These are phyloP conservation scores for Toxotes chatareus DNA, from an alignment of 2,113 vertebrate species.

Conservation along the genomic window DNA sequence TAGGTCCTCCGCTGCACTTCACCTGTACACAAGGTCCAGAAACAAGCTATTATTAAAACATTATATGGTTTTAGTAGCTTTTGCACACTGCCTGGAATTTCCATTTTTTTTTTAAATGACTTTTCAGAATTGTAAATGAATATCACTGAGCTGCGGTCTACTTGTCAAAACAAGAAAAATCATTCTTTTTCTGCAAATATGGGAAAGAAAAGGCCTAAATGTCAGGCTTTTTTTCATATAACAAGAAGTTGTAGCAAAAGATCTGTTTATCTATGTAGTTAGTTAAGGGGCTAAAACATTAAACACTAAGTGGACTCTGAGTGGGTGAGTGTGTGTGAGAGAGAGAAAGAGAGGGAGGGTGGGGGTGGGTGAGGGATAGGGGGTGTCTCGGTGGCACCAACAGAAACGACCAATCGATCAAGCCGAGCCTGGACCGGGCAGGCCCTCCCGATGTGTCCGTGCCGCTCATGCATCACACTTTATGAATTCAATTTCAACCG, in stretches of 20 bases:
- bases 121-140: neutral
- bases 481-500: slow-evolving; percentile 99
- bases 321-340: neutral
- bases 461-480: slow-evolving; percentile 99
- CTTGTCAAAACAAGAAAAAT: neutral
- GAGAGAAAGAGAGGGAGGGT: neutral
- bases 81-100: neutral
- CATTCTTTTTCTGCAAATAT: neutral
- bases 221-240: neutral
- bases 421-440: slow-evolving; percentile 79
- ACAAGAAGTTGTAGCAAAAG: too few species aligned
- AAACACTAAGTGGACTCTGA: neutral
- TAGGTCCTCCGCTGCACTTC: neutral
- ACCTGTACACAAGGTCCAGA: neutral
- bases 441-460: slow-evolving; percentile 91
- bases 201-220: neutral
- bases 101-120: neutral
- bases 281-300: neutral
- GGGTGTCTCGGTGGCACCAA: slow-evolving; percentile 87
- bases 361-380: neutral
- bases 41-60: neutral
- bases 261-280: neutral
- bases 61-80: neutral
- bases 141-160: neutral
- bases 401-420: slow-evolving; percentile 99